phyloP scores from a whole-genome alignment of 1,140 invertebrate species.

The Cyclina sinensis region DNA sequence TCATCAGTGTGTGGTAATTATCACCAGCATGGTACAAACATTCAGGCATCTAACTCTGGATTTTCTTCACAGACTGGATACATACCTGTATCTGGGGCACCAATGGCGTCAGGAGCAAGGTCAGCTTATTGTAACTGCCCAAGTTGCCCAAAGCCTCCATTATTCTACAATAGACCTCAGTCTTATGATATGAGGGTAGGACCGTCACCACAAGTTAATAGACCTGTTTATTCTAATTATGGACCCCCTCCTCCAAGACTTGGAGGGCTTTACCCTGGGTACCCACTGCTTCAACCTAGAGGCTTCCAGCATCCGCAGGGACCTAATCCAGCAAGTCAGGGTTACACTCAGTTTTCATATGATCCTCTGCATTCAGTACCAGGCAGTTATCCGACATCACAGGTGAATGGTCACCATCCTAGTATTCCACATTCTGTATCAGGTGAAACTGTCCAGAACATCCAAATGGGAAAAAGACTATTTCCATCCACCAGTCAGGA shows the following conservation, averaged over 20 bases:
- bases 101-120: not conserved
- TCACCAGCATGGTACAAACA: not conserved
- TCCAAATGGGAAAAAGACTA: not conserved
- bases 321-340: not conserved
- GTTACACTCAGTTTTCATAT: slow-evolving; percentile 32
- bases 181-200: not conserved
- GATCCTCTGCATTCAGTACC: not conserved
- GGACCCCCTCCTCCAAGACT: slow-evolving; percentile 49
- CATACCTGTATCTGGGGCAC: not conserved
- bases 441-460: not conserved
- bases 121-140: slow-evolving; percentile 46
- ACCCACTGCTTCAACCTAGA: not conserved
- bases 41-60: not conserved
- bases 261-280: slow-evolving; percentile 11
- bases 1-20: not conserved
- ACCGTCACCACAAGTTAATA: not conserved
- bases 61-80: not conserved
- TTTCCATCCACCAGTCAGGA: not conserved
- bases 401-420: not conserved
- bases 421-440: not conserved
- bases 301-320: not conserved
- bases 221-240: slow-evolving; percentile 51
- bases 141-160: slow-evolving; percentile 54
- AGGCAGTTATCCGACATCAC: not conserved
- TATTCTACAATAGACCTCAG: slow-evolving; percentile 27